Conservation (phyloP, 2,113 vertebrate species). For the Dipodomys stephensi region DNA sequence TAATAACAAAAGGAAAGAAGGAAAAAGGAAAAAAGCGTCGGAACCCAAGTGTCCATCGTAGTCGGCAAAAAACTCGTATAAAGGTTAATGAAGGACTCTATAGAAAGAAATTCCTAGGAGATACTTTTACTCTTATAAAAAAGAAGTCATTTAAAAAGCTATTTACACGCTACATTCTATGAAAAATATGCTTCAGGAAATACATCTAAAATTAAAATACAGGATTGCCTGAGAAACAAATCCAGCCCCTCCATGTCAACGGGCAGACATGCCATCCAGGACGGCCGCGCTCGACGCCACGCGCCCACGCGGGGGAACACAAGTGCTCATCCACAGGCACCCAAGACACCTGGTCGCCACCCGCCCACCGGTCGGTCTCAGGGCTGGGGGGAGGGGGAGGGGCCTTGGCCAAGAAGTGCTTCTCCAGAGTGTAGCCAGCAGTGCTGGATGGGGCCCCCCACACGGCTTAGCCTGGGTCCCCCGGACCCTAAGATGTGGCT, state of each 20-base stretch:
- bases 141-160: constrained; percentile 97
- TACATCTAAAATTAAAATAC: constrained; percentile 87
- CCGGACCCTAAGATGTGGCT: neutral
- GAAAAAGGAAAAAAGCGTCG: constrained; percentile 58
- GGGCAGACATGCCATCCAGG: constrained; percentile 76
- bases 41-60: constrained; percentile 88
- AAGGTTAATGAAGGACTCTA: constrained; percentile 92
- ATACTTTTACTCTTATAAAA: constrained; percentile 93
- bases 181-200: constrained; percentile 90
- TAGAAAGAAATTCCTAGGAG: constrained; percentile 88
- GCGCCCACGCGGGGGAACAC: constrained; percentile 67
- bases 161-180: constrained; percentile 99
- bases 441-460: neutral
- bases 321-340: constrained; percentile 70
- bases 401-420: constrained; percentile 75
- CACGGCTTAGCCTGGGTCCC: constrained; percentile 68
- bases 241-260: constrained; percentile 79
- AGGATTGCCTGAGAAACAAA: constrained; percentile 94
- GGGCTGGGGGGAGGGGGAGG: neutral
- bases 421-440: constrained; percentile 15
- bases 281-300: constrained; percentile 69
- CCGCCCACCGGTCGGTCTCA: neutral
- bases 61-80: constrained; percentile 91
- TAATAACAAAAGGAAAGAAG: constrained; percentile 69
- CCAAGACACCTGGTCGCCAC: neutral